These are phyloP conservation scores for Mixornis gularis DNA, from an alignment of 2,113 vertebrate genomes.

Conservation along the genomic window DNA sequence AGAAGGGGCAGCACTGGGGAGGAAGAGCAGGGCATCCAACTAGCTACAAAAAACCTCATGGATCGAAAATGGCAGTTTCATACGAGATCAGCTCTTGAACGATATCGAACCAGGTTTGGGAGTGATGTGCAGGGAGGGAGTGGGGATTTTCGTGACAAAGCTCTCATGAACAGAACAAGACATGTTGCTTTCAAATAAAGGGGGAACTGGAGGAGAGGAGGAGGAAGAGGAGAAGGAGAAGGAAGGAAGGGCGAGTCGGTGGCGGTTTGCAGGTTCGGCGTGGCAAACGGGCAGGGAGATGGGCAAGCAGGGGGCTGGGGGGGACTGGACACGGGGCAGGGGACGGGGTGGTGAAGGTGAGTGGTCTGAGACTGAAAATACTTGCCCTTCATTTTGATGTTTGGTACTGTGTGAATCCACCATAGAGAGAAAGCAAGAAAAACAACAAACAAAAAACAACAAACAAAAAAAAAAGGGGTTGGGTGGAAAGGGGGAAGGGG, in stretches of 20 bases:
- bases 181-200: conserved; percentile 76
- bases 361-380: conserved; percentile 99
- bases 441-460: conserved; percentile 85
- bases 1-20: background rate
- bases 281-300: conserved; percentile 75
- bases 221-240: conserved; percentile 33
- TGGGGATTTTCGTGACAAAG: conserved; percentile 68
- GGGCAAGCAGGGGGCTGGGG: conserved; percentile 74
- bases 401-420: conserved; percentile 98
- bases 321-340: conserved; percentile 70
- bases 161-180: conserved; percentile 80
- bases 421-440: conserved; percentile 99
- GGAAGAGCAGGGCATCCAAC: conserved; percentile 54
- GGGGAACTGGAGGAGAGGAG: conserved; percentile 50
- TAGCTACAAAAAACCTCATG: conserved; percentile 46
- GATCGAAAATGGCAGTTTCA: conserved; percentile 27
- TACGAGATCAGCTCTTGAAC: conserved; percentile 42
- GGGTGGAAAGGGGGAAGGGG: conserved; percentile 87
- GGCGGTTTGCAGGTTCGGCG: conserved; percentile 66
- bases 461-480: conserved; percentile 94
- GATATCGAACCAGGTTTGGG: conserved; percentile 18
- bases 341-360: conserved; percentile 78
- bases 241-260: conserved; percentile 65
- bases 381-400: conserved; percentile 94
- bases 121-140: conserved; percentile 61